These are phyloP conservation scores for Bradynema listronoti DNA, from an alignment of 1,140 invertebrate species.

Conservation along the genomic window DNA sequence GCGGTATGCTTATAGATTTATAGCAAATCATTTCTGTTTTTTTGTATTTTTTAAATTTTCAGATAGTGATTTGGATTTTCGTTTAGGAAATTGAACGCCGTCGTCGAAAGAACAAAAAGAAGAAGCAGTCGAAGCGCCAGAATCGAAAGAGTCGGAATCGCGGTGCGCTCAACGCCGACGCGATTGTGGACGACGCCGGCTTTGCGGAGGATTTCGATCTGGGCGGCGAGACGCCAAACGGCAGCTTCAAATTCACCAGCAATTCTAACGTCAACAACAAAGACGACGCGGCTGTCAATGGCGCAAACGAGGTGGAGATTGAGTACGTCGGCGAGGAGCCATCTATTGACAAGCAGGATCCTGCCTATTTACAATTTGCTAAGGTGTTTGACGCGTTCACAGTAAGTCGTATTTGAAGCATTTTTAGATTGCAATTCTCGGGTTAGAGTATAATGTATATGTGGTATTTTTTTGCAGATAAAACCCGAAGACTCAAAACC, in stretches of 20 bases:
- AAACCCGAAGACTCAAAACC: constrained; percentile 37
- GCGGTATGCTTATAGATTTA: too few species aligned
- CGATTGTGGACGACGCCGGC: constrained; percentile 12
- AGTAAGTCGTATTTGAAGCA: constrained; percentile 26
- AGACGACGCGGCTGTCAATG: constrained; percentile 7
- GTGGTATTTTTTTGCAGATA: constrained; percentile 21
- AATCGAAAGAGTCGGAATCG: constrained; percentile 33
- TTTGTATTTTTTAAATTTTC: background rate
- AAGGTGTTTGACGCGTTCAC: constrained; percentile 52
- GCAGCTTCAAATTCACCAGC: background rate
- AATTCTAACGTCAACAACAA: constrained; percentile 1
- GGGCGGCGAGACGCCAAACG: background rate
- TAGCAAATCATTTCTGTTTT: constrained; percentile 8
- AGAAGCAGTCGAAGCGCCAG: constrained; percentile 52
- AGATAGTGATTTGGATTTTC: background rate
- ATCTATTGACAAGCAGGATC: constrained; percentile 42
- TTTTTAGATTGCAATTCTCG: constrained; percentile 11
- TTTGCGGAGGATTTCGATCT: constrained; percentile 1
- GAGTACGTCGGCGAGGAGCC: constrained; percentile 51
- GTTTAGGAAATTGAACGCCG: constrained; percentile 53
- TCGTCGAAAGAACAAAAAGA: constrained; percentile 54
- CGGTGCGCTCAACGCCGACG: too few species aligned
- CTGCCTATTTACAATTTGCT: constrained; percentile 48
- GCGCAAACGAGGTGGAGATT: constrained; percentile 39
- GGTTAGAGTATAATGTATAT: constrained; percentile 6